Base-by-base conservation (phyloP, 2,797 vertebrate genomes). In the Cyclura pinguis region DNA sequence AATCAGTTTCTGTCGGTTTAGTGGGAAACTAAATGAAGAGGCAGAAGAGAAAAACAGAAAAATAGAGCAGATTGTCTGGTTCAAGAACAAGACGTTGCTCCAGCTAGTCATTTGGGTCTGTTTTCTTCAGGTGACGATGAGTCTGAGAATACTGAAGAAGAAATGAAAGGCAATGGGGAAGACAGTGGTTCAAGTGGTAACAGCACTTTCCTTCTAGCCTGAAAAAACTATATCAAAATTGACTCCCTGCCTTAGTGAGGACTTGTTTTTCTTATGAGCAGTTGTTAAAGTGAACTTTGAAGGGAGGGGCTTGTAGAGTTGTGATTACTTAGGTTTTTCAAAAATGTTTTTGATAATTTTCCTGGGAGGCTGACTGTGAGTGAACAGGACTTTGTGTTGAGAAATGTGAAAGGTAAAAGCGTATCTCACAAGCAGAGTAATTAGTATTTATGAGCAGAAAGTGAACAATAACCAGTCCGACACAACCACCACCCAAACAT, bases 101-200 rank as follows among this genome's bases (percentile, higher is more conserved):
- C 10, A 32, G 3, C 24, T 85, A 47, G 24, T 73, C 13, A 86
- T 4, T 35, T 78, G 29, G 22, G 52, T 18, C 64, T 81, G 38
- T 74, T 85, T 90, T 18, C 38, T n/a, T 83, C 77, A 86, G 84
- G 55, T 90, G 38, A 20, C 35, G 20, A 76, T 50, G 55, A 62
- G 18, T 16, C 10, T 47, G 64, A 47, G 1, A 52, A 72, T 64
- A 10, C 38, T 35, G 22, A 81, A 72, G 62, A 50, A 27, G 55
- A 89, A 80, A 5, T 42, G 42, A 12, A 80, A 80, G 62, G 5
- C 50, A 13, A 6, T 35, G 6, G 1, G 42, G 20, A 24, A 27
- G 12, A 1, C 59, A 3, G 9, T 38, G 16, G 9, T 50, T 72
- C 89, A 62, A n/a, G 52, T 22, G 77, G 52, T 59, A 85, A 85